Evolutionary conservation across 2,888 invertebrate genomes (phyloP), one percentile per base, ranked within the genome.

Genomic region (Schizotus pectinicornis): DNA sequence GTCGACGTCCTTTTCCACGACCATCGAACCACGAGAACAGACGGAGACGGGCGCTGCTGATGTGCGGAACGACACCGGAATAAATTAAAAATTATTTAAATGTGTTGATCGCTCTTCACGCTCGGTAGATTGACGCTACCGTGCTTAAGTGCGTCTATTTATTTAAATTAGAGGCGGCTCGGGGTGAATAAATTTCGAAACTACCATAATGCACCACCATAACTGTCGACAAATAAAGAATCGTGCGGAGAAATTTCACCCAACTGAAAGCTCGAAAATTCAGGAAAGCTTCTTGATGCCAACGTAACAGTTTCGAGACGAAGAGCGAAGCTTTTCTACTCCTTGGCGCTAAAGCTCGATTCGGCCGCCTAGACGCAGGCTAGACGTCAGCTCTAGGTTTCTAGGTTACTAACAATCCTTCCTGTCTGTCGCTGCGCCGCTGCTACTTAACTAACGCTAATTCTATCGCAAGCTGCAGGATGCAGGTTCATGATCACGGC

Each of bases 71-170:
- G 30, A 12, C 22, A 22, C 22, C 36, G 6, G 65, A 62, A 69
- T 67, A 70, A 69, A 71, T 70, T 72, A 69, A 71, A 72, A 72
- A 71, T 72, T 71, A 73, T 74, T 74, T 69, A 70, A 73, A 74
- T 74, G 74, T 74, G 72, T 72, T 74, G 74, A 74, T 72, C 69
- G 71, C 59, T 66, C 71, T 70, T 68, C 65, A 73, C 69, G 73
- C 67, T 69, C 60, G 63, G 64, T 62, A 63, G 63, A 56, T 53
- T 59, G 65, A 67, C 59, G 62, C 59, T 67, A 67, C 66, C 63
- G 65, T 65, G 65, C 66, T 59, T 64, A 61, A 62, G 61, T 62
- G 67, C 67, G 50, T 65, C 71, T 71, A 74, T 73, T 74, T 73
- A 74, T 74, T 74, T 71, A 73, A 74, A 73, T 73, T 72, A 68